These are phyloP conservation scores for Apodemus agrarius DNA, from an alignment of 2,797 vertebrate genomes.

Conservation along the genomic window DNA sequence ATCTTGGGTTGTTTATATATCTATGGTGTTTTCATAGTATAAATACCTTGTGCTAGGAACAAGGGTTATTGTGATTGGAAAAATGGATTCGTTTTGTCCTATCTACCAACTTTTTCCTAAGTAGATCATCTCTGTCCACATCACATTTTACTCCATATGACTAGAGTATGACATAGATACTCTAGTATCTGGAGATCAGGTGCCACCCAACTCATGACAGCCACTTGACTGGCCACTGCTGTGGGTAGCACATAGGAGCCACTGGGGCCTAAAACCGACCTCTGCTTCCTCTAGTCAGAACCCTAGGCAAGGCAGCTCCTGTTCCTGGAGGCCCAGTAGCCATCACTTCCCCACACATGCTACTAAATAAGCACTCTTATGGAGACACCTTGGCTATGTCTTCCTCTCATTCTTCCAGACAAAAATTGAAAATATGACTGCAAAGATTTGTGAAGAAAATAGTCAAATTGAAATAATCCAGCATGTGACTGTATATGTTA, in stretches of 20 bases:
- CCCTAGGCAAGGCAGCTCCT: neutral
- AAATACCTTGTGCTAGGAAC: neutral
- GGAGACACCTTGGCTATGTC: neutral
- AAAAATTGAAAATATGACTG: neutral
- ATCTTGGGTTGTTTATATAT: neutral
- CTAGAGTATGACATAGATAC: neutral
- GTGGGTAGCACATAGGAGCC: neutral
- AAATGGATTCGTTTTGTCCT: neutral
- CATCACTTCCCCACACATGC: too few species aligned
- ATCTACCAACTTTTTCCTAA: neutral
- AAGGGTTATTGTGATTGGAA: neutral
- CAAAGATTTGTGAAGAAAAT: neutral
- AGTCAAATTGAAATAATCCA: constrained; percentile 13
- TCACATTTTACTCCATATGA: neutral
- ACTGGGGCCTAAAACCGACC: neutral
- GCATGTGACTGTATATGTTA: neutral
- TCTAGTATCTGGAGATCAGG: neutral
- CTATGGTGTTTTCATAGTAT: neutral
- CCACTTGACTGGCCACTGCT: neutral
- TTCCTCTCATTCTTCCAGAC: neutral
- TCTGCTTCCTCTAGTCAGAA: neutral
- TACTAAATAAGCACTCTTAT: neutral
- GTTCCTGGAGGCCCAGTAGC: neutral
- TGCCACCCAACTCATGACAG: neutral
- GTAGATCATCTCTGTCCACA: neutral